A percentile compares a stretch with the other conserved stretches of the same genome.
phyloP scores from a whole-genome alignment of 2,888 invertebrate species.

The Agonum fuliginosum region DNA sequence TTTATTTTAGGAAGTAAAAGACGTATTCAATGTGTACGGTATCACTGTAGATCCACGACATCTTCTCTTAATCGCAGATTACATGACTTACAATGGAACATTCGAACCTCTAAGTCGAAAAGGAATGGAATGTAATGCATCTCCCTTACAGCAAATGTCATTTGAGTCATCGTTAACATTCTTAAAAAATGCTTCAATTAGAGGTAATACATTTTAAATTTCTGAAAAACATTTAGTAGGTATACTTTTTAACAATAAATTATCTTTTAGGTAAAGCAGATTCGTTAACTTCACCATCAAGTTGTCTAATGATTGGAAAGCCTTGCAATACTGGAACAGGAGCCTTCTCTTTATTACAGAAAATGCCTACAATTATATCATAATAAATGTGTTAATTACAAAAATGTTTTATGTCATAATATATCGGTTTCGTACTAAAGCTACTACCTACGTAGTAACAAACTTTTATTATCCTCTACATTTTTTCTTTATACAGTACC shows the following conservation, averaged over 20 bases:
- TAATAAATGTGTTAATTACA: too few relatives aligned
- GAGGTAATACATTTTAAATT: slow-evolving; percentile 71
- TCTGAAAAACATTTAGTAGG: too few relatives aligned
- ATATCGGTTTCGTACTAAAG: too few relatives aligned
- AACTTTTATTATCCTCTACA: too few relatives aligned
- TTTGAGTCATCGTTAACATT: slow-evolving; percentile 96
- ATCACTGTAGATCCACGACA: slow-evolving; percentile 97
- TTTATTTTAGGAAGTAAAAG: slow-evolving; percentile 84
- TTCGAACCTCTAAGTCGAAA: slow-evolving; percentile 93
- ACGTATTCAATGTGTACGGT: slow-evolving; percentile 98
- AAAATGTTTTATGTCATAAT: too few relatives aligned
- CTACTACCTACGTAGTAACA: too few relatives aligned
- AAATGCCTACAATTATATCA: slow-evolving; percentile 60
- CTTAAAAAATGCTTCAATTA: slow-evolving; percentile 80
- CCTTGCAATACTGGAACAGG: slow-evolving; percentile 91
- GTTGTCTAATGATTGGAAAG: slow-evolving; percentile 90
- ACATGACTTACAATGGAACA: slow-evolving; percentile 96
- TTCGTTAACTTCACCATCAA: slow-evolving; percentile 87
- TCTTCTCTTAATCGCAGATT: slow-evolving; percentile 94
- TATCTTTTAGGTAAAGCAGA: slow-evolving; percentile 80
- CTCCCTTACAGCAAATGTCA: slow-evolving; percentile 98
- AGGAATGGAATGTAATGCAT: slow-evolving; percentile 93
- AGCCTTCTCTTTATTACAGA: slow-evolving; percentile 74
- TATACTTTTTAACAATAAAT: too few relatives aligned
- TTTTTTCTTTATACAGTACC: too few relatives aligned